phyloP scores from a whole-genome alignment of 2,888 invertebrate genomes.

The Rotaria macrura region DNA sequence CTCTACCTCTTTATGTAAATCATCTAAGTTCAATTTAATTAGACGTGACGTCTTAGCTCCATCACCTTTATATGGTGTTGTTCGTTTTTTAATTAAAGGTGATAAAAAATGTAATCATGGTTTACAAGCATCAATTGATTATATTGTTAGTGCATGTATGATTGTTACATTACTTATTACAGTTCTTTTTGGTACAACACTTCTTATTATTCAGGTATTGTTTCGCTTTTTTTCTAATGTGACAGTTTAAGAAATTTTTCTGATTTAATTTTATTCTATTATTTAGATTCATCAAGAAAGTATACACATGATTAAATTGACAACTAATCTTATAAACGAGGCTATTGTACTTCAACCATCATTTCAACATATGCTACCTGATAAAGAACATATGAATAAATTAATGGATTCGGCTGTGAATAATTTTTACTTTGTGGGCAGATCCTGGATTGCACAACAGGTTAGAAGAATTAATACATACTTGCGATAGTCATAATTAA shows the following conservation, averaged over 20 bases:
- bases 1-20: not conserved
- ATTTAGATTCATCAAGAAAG: conserved; percentile 80
- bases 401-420: conserved; percentile 63
- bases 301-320: conserved; percentile 75
- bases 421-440: conserved; percentile 81
- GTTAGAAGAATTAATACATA: conserved; percentile 49
- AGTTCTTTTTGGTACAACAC: not conserved
- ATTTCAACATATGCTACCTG: conserved; percentile 67
- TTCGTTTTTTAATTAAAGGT: conserved; percentile 4
- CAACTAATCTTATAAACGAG: conserved; percentile 74
- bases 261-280: too few relatives aligned
- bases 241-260: too few relatives aligned
- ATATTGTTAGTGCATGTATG: conserved; percentile 23
- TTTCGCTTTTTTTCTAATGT: not conserved
- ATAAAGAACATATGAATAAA: conserved; percentile 63
- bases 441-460: conserved; percentile 75
- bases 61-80: conserved; percentile 13
- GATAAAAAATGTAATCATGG: conserved; percentile 26
- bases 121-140: conserved; percentile 25
- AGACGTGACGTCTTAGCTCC: conserved; percentile 20
- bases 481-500: too few relatives aligned
- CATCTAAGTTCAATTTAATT: not conserved
- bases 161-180: conserved; percentile 19
- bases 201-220: conserved; percentile 24
- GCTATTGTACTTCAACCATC: conserved; percentile 60